Percentiles rank a stretch among this genome's conserved stretches.
Conservation (phyloP, 2,113 vertebrate species). For the Rallus limicola region DNA sequence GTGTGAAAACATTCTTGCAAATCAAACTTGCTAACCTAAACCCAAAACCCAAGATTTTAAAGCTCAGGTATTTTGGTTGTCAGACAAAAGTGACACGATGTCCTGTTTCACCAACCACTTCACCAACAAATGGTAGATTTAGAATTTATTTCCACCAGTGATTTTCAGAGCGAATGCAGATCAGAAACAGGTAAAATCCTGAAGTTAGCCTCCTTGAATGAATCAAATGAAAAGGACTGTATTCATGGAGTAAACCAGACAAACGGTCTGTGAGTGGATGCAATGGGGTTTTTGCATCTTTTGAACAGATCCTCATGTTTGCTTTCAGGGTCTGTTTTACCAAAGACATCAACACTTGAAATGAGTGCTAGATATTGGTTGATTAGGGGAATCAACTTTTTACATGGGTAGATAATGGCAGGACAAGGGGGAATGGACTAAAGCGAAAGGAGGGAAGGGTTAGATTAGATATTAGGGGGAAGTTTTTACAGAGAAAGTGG, state of each 20-base stretch:
- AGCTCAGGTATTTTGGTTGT: not conserved
- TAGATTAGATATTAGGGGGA: too few species aligned
- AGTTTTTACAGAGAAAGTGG: too few species aligned
- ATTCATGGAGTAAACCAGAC: not conserved
- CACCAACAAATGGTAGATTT: not conserved
- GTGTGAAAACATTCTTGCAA: not conserved
- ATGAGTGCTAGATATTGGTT: not conserved
- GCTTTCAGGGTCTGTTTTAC: not conserved
- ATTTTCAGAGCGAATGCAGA: not conserved
- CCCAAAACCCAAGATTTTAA: not conserved
- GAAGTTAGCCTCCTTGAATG: not conserved
- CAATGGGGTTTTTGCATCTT: not conserved
- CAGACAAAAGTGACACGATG: not conserved
- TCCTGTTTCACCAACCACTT: not conserved
- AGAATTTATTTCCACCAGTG: not conserved
- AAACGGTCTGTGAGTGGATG: not conserved
- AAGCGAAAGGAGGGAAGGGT: too few species aligned
- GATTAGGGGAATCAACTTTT: too few species aligned
- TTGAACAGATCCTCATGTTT: not conserved
- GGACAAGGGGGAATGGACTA: too few species aligned
- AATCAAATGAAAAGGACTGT: not conserved
- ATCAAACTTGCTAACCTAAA: not conserved
- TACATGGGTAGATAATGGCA: too few species aligned
- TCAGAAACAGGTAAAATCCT: not conserved
- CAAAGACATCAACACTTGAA: not conserved